These are phyloP conservation scores for Masnerella sp. DNA, from an alignment of 2,888 invertebrate species.

Conservation along the genomic window DNA sequence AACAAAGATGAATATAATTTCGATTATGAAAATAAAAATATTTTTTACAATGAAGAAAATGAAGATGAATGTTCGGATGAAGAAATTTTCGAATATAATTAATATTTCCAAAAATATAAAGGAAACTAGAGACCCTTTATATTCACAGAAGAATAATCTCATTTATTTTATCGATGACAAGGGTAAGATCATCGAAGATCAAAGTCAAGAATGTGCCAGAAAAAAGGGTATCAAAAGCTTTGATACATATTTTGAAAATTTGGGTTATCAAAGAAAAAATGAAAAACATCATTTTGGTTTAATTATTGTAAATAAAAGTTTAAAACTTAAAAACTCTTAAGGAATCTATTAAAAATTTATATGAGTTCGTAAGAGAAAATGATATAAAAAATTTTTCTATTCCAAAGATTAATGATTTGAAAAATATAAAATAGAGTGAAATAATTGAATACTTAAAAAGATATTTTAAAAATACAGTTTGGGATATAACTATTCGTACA, in stretches of 20 bases:
- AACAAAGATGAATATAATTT: no score
- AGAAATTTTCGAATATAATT: not conserved
- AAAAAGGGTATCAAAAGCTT: not conserved
- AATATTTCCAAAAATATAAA: not conserved
- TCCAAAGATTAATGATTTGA: not conserved
- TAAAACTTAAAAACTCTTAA: not conserved
- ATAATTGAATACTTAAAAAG: not conserved
- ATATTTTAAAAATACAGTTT: not conserved
- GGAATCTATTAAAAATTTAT: not conserved
- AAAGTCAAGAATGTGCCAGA: not conserved
- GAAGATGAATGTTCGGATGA: not conserved
- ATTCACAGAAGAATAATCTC: not conserved
- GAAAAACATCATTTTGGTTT: not conserved
- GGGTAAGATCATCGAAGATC: not conserved
- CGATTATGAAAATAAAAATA: no score
- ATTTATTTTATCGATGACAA: not conserved
- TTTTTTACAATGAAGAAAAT: no score
- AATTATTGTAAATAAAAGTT: not conserved
- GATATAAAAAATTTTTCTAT: not conserved
- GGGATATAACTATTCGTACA: not conserved
- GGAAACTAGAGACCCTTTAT: constrained; percentile 1
- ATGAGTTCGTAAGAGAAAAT: not conserved
- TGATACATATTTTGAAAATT: not conserved
- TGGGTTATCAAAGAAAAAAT: not conserved
- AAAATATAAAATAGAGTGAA: not conserved